phyloP scores from a whole-genome alignment of 2,113 vertebrate species.

The Thunnus thynnus region DNA sequence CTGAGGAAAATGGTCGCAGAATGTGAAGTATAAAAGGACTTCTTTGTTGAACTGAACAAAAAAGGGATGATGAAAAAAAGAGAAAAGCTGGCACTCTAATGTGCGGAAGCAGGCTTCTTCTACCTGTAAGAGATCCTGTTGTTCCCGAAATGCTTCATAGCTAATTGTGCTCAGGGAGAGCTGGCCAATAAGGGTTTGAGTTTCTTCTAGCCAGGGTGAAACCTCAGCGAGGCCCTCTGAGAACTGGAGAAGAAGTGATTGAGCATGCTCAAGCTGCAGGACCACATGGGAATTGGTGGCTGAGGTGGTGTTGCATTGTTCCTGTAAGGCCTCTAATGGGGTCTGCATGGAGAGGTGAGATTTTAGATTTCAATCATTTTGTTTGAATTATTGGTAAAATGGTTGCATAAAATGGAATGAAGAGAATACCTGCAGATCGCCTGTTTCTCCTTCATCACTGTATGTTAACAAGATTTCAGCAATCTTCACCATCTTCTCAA shows the following conservation, averaged over 20 bases:
- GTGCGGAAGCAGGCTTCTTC: conserved; percentile 29
- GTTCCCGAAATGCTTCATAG: conserved; percentile 88
- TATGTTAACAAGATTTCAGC: conserved; percentile 81
- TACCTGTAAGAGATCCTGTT: conserved; percentile 93
- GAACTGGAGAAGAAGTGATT: conserved; percentile 88
- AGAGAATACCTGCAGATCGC: conserved; percentile 80
- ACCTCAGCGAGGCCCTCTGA: conserved; percentile 86
- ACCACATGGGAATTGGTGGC: conserved; percentile 82
- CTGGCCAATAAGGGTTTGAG: conserved; percentile 76
- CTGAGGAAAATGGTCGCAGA: conserved; percentile 8
- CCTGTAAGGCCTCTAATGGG: conserved; percentile 78
- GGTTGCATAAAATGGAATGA: neutral
- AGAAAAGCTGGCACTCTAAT: conserved; percentile 43
- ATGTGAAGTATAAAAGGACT: conserved; percentile 46
- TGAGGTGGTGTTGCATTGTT: conserved; percentile 82
- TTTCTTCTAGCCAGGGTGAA: conserved; percentile 89
- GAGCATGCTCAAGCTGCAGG: conserved; percentile 88
- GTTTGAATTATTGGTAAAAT: neutral
- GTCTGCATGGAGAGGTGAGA: conserved; percentile 69
- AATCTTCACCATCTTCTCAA: conserved; percentile 86
- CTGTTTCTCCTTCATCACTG: conserved; percentile 78
- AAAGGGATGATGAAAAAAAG: conserved; percentile 19
- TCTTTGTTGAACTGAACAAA: conserved; percentile 65
- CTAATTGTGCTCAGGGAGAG: conserved; percentile 81
- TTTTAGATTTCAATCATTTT: too few relatives aligned